Percentiles rank a stretch among this genome's conserved stretches.
Evolutionary conservation across 2,113 vertebrate species (phyloP).

Genomic region (Rhinogobius similis): DNA sequence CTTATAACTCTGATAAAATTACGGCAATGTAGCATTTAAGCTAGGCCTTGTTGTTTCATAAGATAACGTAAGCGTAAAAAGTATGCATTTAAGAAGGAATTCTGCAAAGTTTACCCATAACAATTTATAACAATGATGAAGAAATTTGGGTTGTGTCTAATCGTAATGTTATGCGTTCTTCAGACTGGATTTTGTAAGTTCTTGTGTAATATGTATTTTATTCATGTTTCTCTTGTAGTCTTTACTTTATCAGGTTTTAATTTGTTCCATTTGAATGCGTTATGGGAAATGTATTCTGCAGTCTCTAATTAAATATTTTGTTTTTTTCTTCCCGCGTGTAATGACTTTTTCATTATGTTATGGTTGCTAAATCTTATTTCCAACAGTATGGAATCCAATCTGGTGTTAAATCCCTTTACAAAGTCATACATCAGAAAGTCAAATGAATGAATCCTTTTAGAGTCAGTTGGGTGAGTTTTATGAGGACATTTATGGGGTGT

Average conservation of each 20-base stretch:
- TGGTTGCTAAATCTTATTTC: neutral
- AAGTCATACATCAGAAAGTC: neutral
- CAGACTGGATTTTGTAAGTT: too few relatives aligned
- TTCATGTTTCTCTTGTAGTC: neutral
- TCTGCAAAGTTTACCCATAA: too few relatives aligned
- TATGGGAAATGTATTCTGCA: conserved; percentile 23
- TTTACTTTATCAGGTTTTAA: conserved; percentile 1
- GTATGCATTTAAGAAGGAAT: too few relatives aligned
- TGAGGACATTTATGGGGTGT: conserved; percentile 25
- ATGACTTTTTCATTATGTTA: neutral
- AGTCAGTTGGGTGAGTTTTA: conserved; percentile 3
- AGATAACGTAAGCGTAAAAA: too few relatives aligned
- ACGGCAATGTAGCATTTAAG: too few relatives aligned
- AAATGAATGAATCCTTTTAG: conserved; percentile 4
- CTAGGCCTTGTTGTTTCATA: too few relatives aligned
- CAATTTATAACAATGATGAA: too few relatives aligned
- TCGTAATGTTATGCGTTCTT: too few relatives aligned
- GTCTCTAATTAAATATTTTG: conserved; percentile 37
- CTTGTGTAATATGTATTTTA: conserved; percentile 6
- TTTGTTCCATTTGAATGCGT: conserved; percentile 16
- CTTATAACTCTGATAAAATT: too few relatives aligned
- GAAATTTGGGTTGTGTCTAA: too few relatives aligned
- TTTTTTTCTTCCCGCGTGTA: conserved; percentile 13
- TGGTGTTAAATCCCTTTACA: neutral
- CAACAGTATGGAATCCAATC: neutral